A percentile compares a stretch with the other conserved stretches of the same genome.
phyloP scores from a whole-genome alignment of 2,797 vertebrate species.

The Atherinosoma microstoma region DNA sequence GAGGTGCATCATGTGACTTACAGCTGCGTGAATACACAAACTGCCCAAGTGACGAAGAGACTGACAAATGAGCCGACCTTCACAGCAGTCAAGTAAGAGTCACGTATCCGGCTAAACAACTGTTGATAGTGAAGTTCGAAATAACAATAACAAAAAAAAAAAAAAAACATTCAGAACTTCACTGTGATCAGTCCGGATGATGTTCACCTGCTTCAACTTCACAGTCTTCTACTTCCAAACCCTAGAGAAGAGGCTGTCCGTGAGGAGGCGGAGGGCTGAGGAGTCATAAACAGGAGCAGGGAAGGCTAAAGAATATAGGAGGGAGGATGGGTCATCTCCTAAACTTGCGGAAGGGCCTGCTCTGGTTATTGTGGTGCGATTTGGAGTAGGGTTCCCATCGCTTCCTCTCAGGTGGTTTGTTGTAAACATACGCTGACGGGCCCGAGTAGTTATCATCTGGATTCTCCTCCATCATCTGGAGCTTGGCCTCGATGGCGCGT shows the following conservation, averaged over 20 bases:
- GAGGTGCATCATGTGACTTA: constrained; percentile 12
- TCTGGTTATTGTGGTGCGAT: constrained; percentile 77
- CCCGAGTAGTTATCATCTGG: constrained; percentile 91
- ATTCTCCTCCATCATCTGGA: constrained; percentile 99
- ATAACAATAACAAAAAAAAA: constrained; percentile 4
- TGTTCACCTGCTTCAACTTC: constrained; percentile 27
- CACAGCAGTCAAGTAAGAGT: constrained; percentile 18
- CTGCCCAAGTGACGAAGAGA: constrained; percentile 37
- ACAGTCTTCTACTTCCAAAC: constrained; percentile 38
- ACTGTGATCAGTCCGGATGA: constrained; percentile 34
- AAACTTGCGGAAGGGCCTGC: constrained; percentile 81
- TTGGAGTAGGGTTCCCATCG: constrained; percentile 93
- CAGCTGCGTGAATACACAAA: constrained; percentile 17
- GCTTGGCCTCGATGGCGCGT: constrained; percentile 97
- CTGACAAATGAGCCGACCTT: constrained; percentile 17
- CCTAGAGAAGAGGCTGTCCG: constrained; percentile 32
- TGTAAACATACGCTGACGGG: constrained; percentile 92
- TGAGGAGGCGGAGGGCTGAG: constrained; percentile 34
- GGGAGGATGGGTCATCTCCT: constrained; percentile 82
- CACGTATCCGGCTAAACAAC: background rate
- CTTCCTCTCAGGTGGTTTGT: constrained; percentile 94
- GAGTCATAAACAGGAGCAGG: constrained; percentile 5
- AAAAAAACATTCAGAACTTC: constrained; percentile 17
- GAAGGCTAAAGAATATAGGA: constrained; percentile 43
- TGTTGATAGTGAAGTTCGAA: constrained; percentile 3